Conservation (phyloP, 1,140 invertebrate genomes). For the Dolichoris vasculosae region DNA sequence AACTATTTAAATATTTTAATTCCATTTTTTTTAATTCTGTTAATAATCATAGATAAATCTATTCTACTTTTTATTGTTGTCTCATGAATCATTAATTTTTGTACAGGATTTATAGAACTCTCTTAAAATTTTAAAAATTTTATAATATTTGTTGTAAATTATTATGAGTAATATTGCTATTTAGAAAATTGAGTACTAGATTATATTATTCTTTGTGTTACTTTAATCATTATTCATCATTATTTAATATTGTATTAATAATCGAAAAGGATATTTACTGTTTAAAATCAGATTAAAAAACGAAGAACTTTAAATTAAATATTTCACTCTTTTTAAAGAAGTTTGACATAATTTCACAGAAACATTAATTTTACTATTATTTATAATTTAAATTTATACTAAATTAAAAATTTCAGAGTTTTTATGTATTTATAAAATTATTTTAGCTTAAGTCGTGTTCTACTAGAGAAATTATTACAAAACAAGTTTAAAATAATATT, state of each 20-base stretch:
- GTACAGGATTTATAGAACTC: not conserved
- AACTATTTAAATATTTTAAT: too few species aligned
- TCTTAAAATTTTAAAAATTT: too few species aligned
- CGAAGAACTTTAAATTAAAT: not conserved
- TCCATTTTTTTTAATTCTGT: not conserved
- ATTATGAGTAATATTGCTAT: not conserved
- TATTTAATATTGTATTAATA: not conserved
- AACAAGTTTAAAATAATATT: too few species aligned
- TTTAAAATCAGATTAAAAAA: not conserved
- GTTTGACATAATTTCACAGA: too few species aligned
- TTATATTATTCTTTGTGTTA: not conserved
- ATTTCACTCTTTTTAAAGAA: not conserved
- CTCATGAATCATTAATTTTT: not conserved
- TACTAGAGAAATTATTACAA: too few species aligned
- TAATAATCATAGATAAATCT: constrained; percentile 4
- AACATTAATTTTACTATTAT: too few species aligned
- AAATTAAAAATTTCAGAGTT: too few species aligned
- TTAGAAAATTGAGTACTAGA: not conserved
- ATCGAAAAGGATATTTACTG: not conserved
- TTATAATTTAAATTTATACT: too few species aligned
- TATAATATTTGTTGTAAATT: not conserved
- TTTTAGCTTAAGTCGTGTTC: too few species aligned
- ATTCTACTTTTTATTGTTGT: not conserved
- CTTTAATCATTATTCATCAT: not conserved
- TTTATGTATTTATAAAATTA: too few species aligned